phyloP scores from a whole-genome alignment of 2,888 invertebrate genomes.

The Zhengitettix transpicula region DNA sequence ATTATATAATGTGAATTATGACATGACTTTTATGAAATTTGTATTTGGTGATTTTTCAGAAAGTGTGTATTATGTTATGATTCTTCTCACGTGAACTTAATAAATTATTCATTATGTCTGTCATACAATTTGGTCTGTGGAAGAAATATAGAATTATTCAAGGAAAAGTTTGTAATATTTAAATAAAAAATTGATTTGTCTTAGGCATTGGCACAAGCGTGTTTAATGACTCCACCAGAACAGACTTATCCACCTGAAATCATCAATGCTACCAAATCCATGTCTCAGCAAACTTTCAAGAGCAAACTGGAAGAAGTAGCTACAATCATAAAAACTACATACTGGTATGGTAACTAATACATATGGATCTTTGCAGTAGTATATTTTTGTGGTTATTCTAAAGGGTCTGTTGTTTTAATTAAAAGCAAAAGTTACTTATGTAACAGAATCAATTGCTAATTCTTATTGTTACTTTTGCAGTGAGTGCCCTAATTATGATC shows the following conservation, averaged over 20 bases:
- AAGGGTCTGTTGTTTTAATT: neutral
- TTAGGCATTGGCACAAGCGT: conserved; percentile 75
- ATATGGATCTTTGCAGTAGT: neutral
- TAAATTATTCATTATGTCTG: neutral
- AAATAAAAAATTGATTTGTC: conserved; percentile 5
- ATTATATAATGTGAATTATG: too few species aligned
- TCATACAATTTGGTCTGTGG: too few species aligned
- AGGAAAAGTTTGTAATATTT: too few species aligned
- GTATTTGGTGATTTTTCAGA: neutral
- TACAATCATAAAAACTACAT: conserved; percentile 74
- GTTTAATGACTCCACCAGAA: conserved; percentile 59
- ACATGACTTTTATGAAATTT: neutral
- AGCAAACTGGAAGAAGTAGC: conserved; percentile 54
- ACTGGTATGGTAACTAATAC: conserved; percentile 43
- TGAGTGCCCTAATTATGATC: conserved; percentile 89
- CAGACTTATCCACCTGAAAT: conserved; percentile 44
- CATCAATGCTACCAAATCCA: conserved; percentile 43
- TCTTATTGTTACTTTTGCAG: too few species aligned
- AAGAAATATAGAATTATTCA: too few species aligned
- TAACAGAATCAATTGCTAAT: too few species aligned
- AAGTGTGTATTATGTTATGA: neutral
- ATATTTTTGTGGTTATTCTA: neutral
- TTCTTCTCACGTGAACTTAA: neutral
- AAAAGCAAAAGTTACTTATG: too few species aligned
- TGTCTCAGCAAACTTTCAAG: conserved; percentile 54